Base-by-base conservation (phyloP, 2,888 invertebrate species). In the Athetis lepigone region DNA sequence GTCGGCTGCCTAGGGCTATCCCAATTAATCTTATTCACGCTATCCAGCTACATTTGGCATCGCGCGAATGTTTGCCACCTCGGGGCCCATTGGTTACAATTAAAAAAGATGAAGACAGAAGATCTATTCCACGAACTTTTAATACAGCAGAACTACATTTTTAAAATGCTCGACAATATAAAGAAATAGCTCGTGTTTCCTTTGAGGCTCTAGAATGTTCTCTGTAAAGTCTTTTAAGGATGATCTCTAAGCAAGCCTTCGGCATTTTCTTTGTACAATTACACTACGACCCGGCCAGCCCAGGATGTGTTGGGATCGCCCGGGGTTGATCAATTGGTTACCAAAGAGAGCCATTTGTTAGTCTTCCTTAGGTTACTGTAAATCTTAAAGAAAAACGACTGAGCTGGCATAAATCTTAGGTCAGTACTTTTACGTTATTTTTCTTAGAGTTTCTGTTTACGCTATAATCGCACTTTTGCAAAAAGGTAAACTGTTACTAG, bases 1-100 rank as follows among this genome's bases (percentile, higher is more conserved):
- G 78, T 66, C 51, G 62, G 29, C 46, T 47, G 58, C 61, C 55
- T 63, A 52, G 56, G 59, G 46, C 52, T 52, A 68, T 66, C 63
- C 56, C 71, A 77, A 80, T 81, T 80, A 77, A 80, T 81, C 77
- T 79, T 81, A 79, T 81, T 74, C 79, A 71, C 81, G 60, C 70
- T 65, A 66, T 79, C 69, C 77, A 65, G 77, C 61, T 66, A 69
- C 69, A 66, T 69, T 78, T 69, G 62, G 58, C 73, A 65, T 68
- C 37, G 43, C 39, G 18, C 47, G 40, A 77, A 57, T 63, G 50
- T 67, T 71, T 13, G 27, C 50, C 68, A 55, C 42, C 60, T 54
- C 39, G 42, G 45, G 45, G 61, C 8, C 51, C 58, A 60, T 69
- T 72, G 49, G 40, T 63, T 60, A 47, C n/a, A 7, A 45, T 33